Percentiles rank a stretch among this genome's conserved stretches.
phyloP scores from a whole-genome alignment of 2,888 invertebrate genomes.

The Thera obeliscata region DNA sequence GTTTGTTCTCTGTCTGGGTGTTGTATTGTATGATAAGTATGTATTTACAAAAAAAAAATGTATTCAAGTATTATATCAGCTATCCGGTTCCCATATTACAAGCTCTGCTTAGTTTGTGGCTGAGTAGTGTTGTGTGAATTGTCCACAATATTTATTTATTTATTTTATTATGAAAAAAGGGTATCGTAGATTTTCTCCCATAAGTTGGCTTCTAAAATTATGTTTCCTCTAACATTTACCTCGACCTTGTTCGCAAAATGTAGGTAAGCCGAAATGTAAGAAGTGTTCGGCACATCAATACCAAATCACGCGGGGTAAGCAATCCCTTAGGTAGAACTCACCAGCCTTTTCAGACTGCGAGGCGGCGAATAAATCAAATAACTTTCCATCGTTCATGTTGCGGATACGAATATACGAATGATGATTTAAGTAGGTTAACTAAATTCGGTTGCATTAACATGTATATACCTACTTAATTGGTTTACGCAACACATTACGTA shows the following conservation, averaged over 20 bases:
- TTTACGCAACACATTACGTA: too few relatives aligned
- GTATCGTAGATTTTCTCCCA: neutral
- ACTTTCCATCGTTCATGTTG: constrained; percentile 34
- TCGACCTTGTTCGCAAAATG: constrained; percentile 2
- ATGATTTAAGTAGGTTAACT: neutral
- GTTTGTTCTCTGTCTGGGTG: too few relatives aligned
- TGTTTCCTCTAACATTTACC: constrained; percentile 2
- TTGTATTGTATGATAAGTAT: too few relatives aligned
- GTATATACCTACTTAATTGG: too few relatives aligned
- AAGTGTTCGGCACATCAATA: constrained; percentile 44
- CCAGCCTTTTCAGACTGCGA: constrained; percentile 41
- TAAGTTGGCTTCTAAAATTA: neutral
- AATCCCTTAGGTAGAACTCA: constrained; percentile 39
- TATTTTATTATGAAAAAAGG: too few relatives aligned
- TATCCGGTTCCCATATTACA: too few relatives aligned
- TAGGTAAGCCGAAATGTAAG: constrained; percentile 8
- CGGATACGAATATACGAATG: neutral
- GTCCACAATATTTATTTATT: too few relatives aligned
- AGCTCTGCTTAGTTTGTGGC: too few relatives aligned
- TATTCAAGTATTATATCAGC: too few relatives aligned
- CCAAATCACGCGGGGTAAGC: constrained; percentile 40
- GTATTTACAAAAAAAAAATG: too few relatives aligned
- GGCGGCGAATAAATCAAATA: constrained; percentile 57
- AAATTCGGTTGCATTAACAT: too few relatives aligned
- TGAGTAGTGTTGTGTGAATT: too few relatives aligned